phyloP scores from a whole-genome alignment of 1,140 invertebrate species.

The Scaptomyza montana region DNA sequence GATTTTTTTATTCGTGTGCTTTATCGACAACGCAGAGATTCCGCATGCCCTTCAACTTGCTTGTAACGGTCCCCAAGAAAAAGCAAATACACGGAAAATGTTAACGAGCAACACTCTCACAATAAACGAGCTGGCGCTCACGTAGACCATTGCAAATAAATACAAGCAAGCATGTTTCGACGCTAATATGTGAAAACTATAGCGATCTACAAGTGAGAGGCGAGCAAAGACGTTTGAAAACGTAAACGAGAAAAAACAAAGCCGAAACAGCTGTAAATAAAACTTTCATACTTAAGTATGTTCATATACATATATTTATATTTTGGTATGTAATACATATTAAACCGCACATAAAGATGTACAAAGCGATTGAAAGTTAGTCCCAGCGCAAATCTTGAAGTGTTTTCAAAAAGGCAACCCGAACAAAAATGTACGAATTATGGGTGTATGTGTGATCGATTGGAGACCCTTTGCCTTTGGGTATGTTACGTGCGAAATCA shows the following conservation, averaged over 20 bases:
- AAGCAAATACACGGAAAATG: constrained; percentile 50
- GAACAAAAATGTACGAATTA: constrained; percentile 4
- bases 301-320: neutral
- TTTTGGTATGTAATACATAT: neutral
- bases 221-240: constrained; percentile 21
- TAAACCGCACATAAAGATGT: neutral
- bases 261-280: constrained; percentile 32
- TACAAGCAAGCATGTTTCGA: constrained; percentile 25
- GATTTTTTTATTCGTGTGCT: neutral
- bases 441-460: constrained; percentile 34
- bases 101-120: constrained; percentile 44
- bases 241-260: constrained; percentile 30
- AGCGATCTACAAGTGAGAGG: constrained; percentile 30
- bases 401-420: constrained; percentile 9
- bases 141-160: constrained; percentile 63
- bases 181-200: constrained; percentile 41
- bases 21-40: constrained; percentile 10
- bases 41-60: constrained; percentile 64
- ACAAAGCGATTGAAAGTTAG: neutral
- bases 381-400: constrained; percentile 61
- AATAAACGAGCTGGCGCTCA: constrained; percentile 71
- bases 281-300: neutral
- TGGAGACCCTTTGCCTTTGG: constrained; percentile 42
- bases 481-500: constrained; percentile 63
- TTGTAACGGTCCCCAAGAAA: constrained; percentile 41